phyloP scores from a whole-genome alignment of 2,113 vertebrate species.

The Fulica atra region DNA sequence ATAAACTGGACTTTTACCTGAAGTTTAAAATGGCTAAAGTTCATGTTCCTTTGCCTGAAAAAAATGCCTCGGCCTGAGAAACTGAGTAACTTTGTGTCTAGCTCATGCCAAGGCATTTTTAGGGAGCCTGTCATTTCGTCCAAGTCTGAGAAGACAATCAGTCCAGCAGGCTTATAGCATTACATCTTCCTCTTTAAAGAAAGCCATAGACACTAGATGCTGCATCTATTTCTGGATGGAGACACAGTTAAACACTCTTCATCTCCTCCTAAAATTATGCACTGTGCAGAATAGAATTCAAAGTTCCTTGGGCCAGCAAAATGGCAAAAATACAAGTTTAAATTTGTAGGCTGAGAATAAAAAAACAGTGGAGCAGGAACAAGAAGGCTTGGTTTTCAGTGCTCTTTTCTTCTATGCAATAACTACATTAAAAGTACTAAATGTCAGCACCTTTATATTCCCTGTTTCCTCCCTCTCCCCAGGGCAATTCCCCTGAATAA shows the following conservation, averaged over 20 bases:
- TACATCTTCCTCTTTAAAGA: neutral
- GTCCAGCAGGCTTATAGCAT: neutral
- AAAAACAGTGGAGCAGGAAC: neutral
- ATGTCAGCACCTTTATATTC: neutral
- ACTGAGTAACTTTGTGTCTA: neutral
- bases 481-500: neutral
- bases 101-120: neutral
- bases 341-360: neutral
- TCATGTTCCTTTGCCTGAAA: neutral
- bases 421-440: neutral
- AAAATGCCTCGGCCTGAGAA: neutral
- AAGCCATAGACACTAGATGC: neutral
- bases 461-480: neutral
- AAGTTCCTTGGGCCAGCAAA: neutral
- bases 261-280: neutral
- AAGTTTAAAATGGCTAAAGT: neutral
- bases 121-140: neutral
- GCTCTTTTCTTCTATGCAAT: neutral
- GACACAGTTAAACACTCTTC: neutral
- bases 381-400: neutral
- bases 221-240: neutral
- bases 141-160: neutral
- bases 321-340: neutral
- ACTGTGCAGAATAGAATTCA: neutral
- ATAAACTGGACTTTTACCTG: neutral